These are phyloP conservation scores for Oryzias curvinotus DNA, from an alignment of 2,113 vertebrate genomes.

Conservation along the genomic window DNA sequence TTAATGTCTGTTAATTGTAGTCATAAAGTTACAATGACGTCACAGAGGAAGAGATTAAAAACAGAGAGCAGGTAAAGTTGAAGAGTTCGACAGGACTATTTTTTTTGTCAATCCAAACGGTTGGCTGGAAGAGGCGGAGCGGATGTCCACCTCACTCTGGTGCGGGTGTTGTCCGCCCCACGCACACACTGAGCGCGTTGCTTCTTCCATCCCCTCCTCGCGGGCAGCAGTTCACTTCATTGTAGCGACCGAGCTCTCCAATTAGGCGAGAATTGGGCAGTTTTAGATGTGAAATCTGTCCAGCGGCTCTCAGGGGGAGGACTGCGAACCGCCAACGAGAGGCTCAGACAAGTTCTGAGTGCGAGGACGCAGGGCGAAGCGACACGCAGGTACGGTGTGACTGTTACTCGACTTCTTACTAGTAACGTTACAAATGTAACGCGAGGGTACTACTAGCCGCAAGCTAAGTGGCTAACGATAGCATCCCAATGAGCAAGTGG, in stretches of 20 bases:
- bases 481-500: slow-evolving; percentile 51
- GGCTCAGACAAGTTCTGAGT: slow-evolving; percentile 49
- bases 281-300: slow-evolving; percentile 8
- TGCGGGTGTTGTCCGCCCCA: slow-evolving; percentile 65
- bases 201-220: slow-evolving; percentile 43
- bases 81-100: slow-evolving; percentile 56
- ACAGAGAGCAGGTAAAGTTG: neutral
- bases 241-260: slow-evolving; percentile 58
- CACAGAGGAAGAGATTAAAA: neutral
- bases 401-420: slow-evolving; percentile 66
- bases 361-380: neutral
- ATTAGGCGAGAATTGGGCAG: slow-evolving; percentile 52
- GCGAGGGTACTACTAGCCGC: slow-evolving; percentile 41
- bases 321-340: neutral
- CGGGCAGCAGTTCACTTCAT: slow-evolving; percentile 46
- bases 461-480: slow-evolving; percentile 72
- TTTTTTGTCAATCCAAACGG: slow-evolving; percentile 56
- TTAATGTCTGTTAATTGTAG: neutral
- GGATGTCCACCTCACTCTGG: slow-evolving; percentile 64
- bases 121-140: slow-evolving; percentile 61
- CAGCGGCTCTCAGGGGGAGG: slow-evolving; percentile 2
- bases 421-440: slow-evolving; percentile 69
- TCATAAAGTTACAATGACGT: no score
- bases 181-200: slow-evolving; percentile 41
- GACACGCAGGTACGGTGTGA: slow-evolving; percentile 60